Evolutionary conservation across 2,797 vertebrate species (phyloP).

Genomic region (Eospalax fontanierii): DNA sequence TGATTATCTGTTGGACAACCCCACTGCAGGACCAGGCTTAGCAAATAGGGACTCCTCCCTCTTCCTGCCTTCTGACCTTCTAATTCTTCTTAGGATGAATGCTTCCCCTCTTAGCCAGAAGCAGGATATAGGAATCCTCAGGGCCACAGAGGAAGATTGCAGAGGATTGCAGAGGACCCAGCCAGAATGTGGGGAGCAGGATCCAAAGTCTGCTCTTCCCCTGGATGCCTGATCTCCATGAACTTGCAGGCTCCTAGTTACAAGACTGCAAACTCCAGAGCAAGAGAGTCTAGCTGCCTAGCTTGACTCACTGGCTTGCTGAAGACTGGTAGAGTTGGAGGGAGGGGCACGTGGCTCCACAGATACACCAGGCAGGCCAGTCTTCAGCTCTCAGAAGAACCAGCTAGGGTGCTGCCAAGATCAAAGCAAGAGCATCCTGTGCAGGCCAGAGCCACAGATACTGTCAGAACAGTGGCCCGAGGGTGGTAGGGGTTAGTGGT

Average conservation of each 20-base stretch:
- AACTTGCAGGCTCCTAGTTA: not conserved
- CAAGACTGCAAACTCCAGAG: not conserved
- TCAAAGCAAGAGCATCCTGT: not conserved
- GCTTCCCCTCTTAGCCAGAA: not conserved
- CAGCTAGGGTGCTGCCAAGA: not conserved
- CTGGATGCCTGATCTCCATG: not conserved
- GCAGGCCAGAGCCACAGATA: not conserved
- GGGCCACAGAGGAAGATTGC: not conserved
- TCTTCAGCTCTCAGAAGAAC: not conserved
- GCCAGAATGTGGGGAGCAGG: not conserved
- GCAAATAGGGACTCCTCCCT: not conserved
- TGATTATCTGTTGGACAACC: not conserved
- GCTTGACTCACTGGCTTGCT: not conserved
- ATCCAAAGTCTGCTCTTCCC: not conserved
- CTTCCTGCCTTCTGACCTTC: not conserved
- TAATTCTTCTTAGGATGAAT: not conserved
- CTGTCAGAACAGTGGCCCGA: not conserved
- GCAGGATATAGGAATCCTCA: not conserved
- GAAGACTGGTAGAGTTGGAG: accelerated
- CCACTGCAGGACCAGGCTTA: not conserved
- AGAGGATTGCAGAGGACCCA: not conserved
- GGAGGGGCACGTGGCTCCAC: not conserved
- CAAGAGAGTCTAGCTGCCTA: not conserved
- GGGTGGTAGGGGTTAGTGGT: not conserved
- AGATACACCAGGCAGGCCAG: not conserved